Percentiles rank a stretch among this genome's conserved stretches.
Evolutionary conservation across 1,140 invertebrate species (phyloP).

Genomic region (Eriosoma lanigerum): DNA sequence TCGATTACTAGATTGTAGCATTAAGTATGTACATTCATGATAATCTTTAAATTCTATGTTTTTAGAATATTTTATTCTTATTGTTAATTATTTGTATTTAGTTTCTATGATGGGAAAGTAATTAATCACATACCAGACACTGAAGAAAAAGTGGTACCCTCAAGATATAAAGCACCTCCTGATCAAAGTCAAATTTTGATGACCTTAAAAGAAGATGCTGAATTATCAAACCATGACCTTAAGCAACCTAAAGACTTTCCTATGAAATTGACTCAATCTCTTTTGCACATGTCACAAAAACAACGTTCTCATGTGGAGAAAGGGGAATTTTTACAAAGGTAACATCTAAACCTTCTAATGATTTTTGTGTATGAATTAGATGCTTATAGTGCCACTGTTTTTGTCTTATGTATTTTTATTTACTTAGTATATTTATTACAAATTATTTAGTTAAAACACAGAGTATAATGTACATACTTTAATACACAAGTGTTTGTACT

Average conservation of each 20-base stretch:
- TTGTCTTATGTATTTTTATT: too few relatives aligned
- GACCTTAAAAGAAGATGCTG: slow-evolving; percentile 43
- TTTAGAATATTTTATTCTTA: background rate
- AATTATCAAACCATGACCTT: slow-evolving; percentile 38
- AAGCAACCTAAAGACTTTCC: slow-evolving; percentile 45
- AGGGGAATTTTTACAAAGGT: slow-evolving; percentile 47
- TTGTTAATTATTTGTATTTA: background rate
- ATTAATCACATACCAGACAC: slow-evolving; percentile 42
- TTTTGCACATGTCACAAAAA: slow-evolving; percentile 49
- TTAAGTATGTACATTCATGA: background rate
- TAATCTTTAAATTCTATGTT: background rate
- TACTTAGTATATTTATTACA: background rate
- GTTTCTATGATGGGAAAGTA: slow-evolving; percentile 50
- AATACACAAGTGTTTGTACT: background rate
- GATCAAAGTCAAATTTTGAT: slow-evolving; percentile 8
- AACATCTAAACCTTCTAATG: background rate
- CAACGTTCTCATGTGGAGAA: slow-evolving; percentile 35
- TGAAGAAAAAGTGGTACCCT: slow-evolving; percentile 40
- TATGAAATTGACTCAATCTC: slow-evolving; percentile 36
- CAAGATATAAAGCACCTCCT: slow-evolving; percentile 39
- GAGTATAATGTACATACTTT: background rate
- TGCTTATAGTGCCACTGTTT: background rate
- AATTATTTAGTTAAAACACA: background rate
- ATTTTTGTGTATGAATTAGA: background rate
- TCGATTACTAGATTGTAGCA: slow-evolving; percentile 61